phyloP scores from a whole-genome alignment of 2,113 vertebrate species.

The Cavia porcellus region DNA sequence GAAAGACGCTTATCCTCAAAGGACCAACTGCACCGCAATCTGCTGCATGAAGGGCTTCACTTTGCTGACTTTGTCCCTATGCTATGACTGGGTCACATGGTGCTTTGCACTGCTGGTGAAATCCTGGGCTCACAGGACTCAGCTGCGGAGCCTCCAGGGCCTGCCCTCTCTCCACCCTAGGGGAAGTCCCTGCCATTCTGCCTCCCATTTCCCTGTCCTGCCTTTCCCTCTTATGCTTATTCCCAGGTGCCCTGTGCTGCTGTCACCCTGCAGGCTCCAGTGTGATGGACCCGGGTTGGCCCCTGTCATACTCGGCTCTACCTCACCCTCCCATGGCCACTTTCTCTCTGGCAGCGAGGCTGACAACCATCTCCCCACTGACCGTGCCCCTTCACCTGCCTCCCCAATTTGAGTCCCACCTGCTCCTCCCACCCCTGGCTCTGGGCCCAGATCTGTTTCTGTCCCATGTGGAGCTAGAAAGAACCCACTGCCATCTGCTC shows the following conservation, averaged over 20 bases:
- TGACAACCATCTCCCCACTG: fast-evolving
- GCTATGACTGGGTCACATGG: neutral
- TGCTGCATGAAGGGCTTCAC: fast-evolving
- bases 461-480: neutral
- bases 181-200: neutral
- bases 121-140: neutral
- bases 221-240: neutral
- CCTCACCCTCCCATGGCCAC: fast-evolving
- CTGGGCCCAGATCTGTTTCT: neutral
- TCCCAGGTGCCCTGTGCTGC: neutral
- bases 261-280: neutral
- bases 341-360: neutral
- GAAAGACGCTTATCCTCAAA: neutral
- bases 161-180: neutral
- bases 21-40: neutral
- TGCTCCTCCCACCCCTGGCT: neutral
- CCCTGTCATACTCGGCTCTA: too few relatives aligned
- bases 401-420: neutral
- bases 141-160: neutral
- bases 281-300: neutral
- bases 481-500: fast-evolving
- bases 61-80: neutral
- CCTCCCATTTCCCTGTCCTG: neutral
- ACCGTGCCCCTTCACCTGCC: neutral
- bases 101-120: neutral